A percentile compares a stretch with the other conserved stretches of the same genome.
Conservation (phyloP, 2,113 vertebrate species). For the Indicator maculatus region DNA sequence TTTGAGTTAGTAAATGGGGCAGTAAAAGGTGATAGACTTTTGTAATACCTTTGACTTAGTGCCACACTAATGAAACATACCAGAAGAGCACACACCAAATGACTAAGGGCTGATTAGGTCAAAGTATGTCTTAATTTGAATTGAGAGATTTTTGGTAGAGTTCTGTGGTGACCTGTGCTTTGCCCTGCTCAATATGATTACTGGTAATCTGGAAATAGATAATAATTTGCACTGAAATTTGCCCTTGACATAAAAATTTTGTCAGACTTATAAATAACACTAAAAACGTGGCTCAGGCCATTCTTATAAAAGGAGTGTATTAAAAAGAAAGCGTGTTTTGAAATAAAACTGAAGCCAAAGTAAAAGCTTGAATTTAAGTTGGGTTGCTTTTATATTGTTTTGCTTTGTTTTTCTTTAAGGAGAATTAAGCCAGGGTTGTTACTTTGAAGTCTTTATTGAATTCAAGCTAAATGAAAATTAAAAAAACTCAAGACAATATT, state of each 20-base stretch:
- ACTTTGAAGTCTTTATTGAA: not conserved
- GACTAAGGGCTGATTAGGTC: not conserved
- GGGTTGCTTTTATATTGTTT: too few relatives aligned
- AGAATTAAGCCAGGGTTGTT: not conserved
- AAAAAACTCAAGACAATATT: not conserved
- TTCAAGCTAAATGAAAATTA: not conserved
- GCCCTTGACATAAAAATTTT: not conserved
- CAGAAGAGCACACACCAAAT: not conserved
- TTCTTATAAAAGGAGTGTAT: not conserved
- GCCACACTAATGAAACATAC: not conserved
- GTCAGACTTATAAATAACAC: not conserved
- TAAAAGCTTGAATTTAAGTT: not conserved
- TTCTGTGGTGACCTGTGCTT: not conserved
- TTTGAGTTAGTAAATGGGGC: not conserved
- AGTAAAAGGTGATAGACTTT: not conserved
- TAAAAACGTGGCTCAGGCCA: not conserved
- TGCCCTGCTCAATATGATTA: not conserved
- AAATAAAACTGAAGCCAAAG: not conserved
- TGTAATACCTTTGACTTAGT: not conserved
- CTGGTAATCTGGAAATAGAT: not conserved
- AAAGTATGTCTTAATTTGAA: not conserved
- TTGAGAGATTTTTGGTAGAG: not conserved
- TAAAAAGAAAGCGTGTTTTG: not conserved
- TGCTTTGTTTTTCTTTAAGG: not conserved
- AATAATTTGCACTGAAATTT: not conserved